Evolutionary conservation across 1,140 invertebrate species (phyloP).

Genomic region (Nylanderia fulva): DNA sequence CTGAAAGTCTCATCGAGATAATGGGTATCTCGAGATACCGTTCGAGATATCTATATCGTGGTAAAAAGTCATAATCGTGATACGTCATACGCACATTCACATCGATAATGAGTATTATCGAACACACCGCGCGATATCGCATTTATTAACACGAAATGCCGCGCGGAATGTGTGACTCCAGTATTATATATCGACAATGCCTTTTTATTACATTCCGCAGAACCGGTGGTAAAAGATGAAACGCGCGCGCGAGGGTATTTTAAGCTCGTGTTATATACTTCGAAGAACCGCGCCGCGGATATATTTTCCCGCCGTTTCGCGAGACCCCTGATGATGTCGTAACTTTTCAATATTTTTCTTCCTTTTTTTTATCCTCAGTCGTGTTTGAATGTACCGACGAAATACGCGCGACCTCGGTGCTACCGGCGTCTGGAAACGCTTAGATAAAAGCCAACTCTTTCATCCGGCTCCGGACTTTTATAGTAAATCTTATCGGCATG

Average conservation of each 20-base stretch:
- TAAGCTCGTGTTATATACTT: slow-evolving; percentile 18
- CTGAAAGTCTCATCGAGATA: slow-evolving; percentile 40
- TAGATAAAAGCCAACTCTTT: slow-evolving; percentile 61
- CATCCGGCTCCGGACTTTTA: slow-evolving; percentile 55
- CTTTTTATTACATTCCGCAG: slow-evolving; percentile 53
- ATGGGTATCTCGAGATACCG: slow-evolving; percentile 34
- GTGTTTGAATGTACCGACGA: slow-evolving; percentile 37
- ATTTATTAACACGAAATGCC: slow-evolving; percentile 42
- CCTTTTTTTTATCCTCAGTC: slow-evolving; percentile 45
- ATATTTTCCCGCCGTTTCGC: slow-evolving; percentile 21
- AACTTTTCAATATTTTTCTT: slow-evolving; percentile 64
- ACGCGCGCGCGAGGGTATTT: slow-evolving; percentile 18
- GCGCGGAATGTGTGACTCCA: slow-evolving; percentile 10
- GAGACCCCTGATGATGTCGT: slow-evolving; percentile 53
- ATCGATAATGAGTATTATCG: slow-evolving; percentile 37
- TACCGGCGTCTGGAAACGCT: slow-evolving; percentile 48
- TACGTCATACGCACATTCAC: slow-evolving; percentile 26
- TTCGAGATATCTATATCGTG: not conserved
- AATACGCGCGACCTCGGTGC: slow-evolving; percentile 28
- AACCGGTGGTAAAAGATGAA: slow-evolving; percentile 35
- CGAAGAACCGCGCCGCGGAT: slow-evolving; percentile 16
- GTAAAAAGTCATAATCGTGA: slow-evolving; percentile 47
- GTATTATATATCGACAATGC: slow-evolving; percentile 70
- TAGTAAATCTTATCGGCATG: slow-evolving; percentile 38
- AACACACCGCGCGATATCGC: slow-evolving; percentile 48